These are phyloP conservation scores for Falco peregrinus DNA, from an alignment of 2,797 vertebrate species.

Conservation along the genomic window DNA sequence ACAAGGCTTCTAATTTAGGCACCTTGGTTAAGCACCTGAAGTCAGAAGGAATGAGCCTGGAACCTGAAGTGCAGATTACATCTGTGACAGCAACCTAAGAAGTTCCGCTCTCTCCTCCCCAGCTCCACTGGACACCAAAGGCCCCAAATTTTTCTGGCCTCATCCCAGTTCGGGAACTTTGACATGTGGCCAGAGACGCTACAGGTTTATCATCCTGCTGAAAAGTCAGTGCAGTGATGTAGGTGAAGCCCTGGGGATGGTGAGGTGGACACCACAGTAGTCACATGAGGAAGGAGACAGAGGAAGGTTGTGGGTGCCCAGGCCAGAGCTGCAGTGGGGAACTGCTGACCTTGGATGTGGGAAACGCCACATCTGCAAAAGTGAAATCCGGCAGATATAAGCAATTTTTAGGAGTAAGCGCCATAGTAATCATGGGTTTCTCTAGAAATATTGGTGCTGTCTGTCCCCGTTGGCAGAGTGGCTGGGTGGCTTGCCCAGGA, in stretches of 20 bases:
- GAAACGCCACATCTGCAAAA: background rate
- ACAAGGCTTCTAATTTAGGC: background rate
- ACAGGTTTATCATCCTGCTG: background rate
- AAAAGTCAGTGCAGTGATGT: background rate
- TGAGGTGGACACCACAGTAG: background rate
- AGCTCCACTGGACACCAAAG: background rate
- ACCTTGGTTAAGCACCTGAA: background rate
- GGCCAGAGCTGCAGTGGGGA: background rate
- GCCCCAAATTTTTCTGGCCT: background rate
- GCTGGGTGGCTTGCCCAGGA: background rate
- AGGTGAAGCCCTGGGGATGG: background rate
- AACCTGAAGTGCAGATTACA: background rate
- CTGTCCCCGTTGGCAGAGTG: background rate
- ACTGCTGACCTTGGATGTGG: background rate
- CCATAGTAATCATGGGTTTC: background rate
- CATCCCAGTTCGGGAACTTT: background rate
- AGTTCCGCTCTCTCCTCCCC: background rate
- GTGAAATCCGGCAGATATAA: background rate
- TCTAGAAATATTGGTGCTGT: background rate
- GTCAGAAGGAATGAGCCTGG: background rate
- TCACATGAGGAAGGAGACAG: background rate
- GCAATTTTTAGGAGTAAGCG: background rate
- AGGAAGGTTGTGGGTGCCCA: background rate
- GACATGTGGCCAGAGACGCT: accelerated
- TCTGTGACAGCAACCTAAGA: background rate